A percentile compares a stretch with the other conserved stretches of the same genome.
Evolutionary conservation across 2,113 vertebrate genomes (phyloP).

Genomic region (Mionectes macconnelli): DNA sequence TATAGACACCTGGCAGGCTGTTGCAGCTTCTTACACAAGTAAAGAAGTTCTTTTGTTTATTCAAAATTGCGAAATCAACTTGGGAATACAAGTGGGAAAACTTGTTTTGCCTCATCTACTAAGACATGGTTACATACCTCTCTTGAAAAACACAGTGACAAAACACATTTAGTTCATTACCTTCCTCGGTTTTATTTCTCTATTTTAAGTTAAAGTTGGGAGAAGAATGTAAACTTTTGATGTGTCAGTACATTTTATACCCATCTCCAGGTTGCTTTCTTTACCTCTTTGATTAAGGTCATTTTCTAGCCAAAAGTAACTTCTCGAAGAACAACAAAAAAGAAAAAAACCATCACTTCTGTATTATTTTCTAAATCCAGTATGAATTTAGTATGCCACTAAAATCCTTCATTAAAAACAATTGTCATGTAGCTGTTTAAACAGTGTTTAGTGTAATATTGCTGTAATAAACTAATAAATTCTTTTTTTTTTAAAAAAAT

Average conservation of each 20-base stretch:
- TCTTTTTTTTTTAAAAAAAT: not conserved
- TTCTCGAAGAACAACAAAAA: not conserved
- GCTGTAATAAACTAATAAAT: not conserved
- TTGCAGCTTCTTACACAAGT: not conserved
- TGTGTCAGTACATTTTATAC: not conserved
- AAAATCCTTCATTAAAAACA: not conserved
- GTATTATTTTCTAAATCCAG: not conserved
- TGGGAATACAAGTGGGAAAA: slow-evolving; percentile 7
- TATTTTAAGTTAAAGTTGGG: not conserved
- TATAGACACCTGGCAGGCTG: slow-evolving; percentile 14
- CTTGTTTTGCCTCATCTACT: slow-evolving; percentile 9
- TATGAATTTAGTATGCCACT: not conserved
- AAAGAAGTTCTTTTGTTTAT: not conserved
- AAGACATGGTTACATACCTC: not conserved
- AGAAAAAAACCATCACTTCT: not conserved
- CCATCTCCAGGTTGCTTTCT: not conserved
- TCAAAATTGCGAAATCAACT: not conserved
- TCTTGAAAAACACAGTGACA: not conserved
- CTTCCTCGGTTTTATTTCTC: not conserved
- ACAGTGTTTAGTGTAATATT: not conserved
- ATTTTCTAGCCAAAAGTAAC: not conserved
- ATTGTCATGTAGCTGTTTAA: not conserved
- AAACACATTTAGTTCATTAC: not conserved
- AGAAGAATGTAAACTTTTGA: not conserved
- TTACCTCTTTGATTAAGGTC: not conserved